Base-by-base conservation (phyloP, 1,140 invertebrate genomes). In the Drosophila guanche region DNA sequence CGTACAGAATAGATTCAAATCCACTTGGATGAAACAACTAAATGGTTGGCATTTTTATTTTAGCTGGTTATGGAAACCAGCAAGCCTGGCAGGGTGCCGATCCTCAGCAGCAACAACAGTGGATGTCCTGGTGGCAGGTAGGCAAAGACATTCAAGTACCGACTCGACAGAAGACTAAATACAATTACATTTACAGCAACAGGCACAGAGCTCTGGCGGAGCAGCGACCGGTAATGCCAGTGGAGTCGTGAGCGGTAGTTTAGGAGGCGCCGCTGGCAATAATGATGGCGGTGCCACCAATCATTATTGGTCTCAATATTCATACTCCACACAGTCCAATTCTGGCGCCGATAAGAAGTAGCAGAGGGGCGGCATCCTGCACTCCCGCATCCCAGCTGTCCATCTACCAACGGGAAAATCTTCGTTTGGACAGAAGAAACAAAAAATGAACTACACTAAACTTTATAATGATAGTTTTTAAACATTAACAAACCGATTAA, bases 121-220 rank as follows among this genome's bases (percentile, higher is more conserved):
- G 90, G 90, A 89, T 91, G 81, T 78, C 84, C 55, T 91, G 90
- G 90, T 91, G 88, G 84, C 90, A 90, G 88, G 90, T 91, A 88
- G 76, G 59, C 45, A 4, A 23, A 7, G 22, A 12, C 10, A 37
- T 37, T 37, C 16, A 20, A 20, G 5, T 12, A 8, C 33, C 2
- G 0, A 4, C 1, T 29, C 0, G 5, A 25, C 2, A 7, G 1
- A 6, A 12, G 22, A 53, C 46, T 20, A 45, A 61, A 14, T 7
- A 8, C 1, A 45, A 54, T 29, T 53, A 1, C 4, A 16, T 43
- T 20, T 33, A 20, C 55, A 73, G 57, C 73, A 86, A 12, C 81
- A 86, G 41, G 83, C 79, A 40, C 62, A 78, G 48, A 71, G 73
- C 40, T 67, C 66, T 43, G 72, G 72, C 29, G 66, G 63, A 63